Evolutionary conservation across 2,888 invertebrate genomes (phyloP).

Genomic region (Aricia artaxerxes): DNA sequence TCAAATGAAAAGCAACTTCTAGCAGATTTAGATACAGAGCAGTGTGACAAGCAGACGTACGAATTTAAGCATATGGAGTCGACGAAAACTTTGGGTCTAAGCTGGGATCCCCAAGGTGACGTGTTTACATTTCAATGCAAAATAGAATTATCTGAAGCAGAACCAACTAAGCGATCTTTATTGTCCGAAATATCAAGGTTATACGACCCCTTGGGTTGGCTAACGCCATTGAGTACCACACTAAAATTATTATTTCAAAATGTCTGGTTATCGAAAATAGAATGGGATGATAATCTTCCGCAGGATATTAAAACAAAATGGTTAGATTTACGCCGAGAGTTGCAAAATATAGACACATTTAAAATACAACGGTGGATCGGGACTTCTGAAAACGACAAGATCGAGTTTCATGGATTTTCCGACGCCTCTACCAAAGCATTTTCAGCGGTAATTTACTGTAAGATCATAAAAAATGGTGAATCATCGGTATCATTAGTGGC

Average conservation of each 20-base stretch:
- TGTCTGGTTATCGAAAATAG: neutral
- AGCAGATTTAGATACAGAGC: too few species aligned
- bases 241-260: slow-evolving; percentile 3
- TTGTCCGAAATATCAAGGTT: slow-evolving; percentile 17
- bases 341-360: neutral
- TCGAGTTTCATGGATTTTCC: neutral
- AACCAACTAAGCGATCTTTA: neutral
- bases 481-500: neutral
- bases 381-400: slow-evolving; percentile 4
- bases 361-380: neutral
- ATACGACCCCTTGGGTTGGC: neutral
- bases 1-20: too few species aligned
- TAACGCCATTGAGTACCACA: neutral
- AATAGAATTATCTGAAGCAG: neutral
- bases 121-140: neutral
- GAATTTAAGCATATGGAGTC: slow-evolving; percentile 28
- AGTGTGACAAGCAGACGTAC: neutral
- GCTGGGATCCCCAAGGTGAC: slow-evolving; percentile 33
- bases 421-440: neutral
- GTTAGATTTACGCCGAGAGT: neutral
- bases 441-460: neutral
- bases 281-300: slow-evolving; percentile 12
- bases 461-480: neutral
- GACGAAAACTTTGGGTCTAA: slow-evolving; percentile 35
- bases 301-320: neutral